Evolutionary conservation across 2,888 invertebrate species (phyloP), one percentile per base, ranked within the genome.

Genomic region (Drosophila recens): DNA sequence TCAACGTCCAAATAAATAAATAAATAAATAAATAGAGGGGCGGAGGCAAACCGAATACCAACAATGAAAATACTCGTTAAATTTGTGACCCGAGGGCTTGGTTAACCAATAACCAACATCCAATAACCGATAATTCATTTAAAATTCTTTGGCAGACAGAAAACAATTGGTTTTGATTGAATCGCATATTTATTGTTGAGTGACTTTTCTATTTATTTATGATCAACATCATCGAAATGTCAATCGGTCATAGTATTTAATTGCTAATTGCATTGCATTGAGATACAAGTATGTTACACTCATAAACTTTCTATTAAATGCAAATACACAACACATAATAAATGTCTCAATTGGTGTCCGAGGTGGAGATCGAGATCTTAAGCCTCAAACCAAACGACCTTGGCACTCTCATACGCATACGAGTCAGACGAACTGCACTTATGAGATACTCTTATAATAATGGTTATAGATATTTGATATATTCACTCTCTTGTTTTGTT

Each of bases 231-330:
- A 58, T 48, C 67, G 27, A 84, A 87, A 84, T 85, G 87, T 72
- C 85, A 84, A 75, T 83, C 73, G 72, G 52, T 63, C 63, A 75
- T 59, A 58, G 38, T 48, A 78, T 72, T 72, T 80, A 79, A 87
- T 81, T 77, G 81, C 69, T 75, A 69, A 83, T 70, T 75, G 84
- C 79, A 59, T 71, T 67, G 71, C 75, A 75, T 86, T 80, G 73
- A 78, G 43, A 20, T 62, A 61, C 49, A 59, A 61, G 57, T 56
- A 27, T 27, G 27, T 6, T 27, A 68, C 59, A 75, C 71, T 67
- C 68, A 68, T 48, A 30, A 73, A 84, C 84, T 84, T 84, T 84
- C 84, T 85, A 84, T 74, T 58, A 80, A 84, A 84, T 84, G 87
- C 80, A 82, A 84, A 84, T 87, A 67, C 45, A 48, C 62, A 66